These are phyloP conservation scores for Patella pellucida DNA, from an alignment of 2,888 invertebrate species.

Conservation along the genomic window DNA sequence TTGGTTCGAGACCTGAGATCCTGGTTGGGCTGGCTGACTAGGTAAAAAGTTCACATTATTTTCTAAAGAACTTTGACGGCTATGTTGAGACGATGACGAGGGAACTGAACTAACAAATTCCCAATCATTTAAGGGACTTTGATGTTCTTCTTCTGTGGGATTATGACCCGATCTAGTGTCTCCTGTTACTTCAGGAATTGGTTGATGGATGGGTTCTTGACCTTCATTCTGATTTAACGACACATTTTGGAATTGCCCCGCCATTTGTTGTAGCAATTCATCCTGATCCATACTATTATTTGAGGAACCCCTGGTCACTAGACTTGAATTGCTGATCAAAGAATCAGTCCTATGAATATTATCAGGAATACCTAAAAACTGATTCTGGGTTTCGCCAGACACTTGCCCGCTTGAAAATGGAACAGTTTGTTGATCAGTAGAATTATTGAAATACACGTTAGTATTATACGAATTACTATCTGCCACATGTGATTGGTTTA, in stretches of 20 bases:
- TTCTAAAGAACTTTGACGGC: constrained; percentile 35
- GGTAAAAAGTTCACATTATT: constrained; percentile 8
- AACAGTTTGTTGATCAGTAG: background rate
- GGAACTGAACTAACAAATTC: constrained; percentile 43
- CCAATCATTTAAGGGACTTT: constrained; percentile 49
- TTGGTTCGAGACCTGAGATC: background rate
- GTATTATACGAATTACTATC: constrained; percentile 12
- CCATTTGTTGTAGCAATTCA: background rate
- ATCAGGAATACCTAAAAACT: background rate
- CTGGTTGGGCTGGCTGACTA: background rate
- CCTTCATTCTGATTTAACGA: background rate
- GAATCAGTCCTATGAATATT: constrained; percentile 33
- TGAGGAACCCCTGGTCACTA: constrained; percentile 27
- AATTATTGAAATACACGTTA: background rate
- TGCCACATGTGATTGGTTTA: too few relatives aligned
- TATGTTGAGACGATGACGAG: constrained; percentile 23
- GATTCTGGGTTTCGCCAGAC: background rate
- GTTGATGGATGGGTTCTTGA: background rate
- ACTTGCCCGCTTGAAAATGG: background rate
- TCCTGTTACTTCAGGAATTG: background rate
- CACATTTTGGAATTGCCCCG: background rate
- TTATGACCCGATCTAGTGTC: background rate
- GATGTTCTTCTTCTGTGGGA: constrained; percentile 30
- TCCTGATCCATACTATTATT: background rate
- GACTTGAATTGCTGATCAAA: constrained; percentile 42